Percentiles rank a stretch among this genome's conserved stretches.
Evolutionary conservation across 1,140 invertebrate genomes (phyloP).

Genomic region (Idris sp.): DNA sequence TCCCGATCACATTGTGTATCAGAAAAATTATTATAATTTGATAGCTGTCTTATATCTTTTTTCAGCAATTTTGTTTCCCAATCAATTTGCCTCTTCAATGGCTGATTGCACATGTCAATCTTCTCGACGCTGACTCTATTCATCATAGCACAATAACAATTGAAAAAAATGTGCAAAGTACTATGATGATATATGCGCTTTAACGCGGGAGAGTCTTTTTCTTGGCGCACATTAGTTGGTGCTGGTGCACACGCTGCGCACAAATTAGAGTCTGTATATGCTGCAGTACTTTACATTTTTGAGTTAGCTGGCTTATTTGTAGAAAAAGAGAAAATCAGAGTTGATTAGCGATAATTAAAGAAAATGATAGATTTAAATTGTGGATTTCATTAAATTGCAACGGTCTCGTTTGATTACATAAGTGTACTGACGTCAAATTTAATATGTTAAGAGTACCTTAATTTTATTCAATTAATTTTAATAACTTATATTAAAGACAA

Average conservation of each 20-base stretch:
- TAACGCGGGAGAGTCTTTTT: conserved; percentile 72
- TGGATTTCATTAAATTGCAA: too few species aligned
- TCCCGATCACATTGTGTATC: too few species aligned
- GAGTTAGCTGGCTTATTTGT: too few species aligned
- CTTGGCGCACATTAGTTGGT: conserved; percentile 75
- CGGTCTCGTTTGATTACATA: too few species aligned
- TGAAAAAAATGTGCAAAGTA: conserved; percentile 28
- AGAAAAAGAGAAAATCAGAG: conserved; percentile 11
- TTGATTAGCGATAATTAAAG: too few species aligned
- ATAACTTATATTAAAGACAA: too few species aligned
- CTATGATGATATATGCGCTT: conserved; percentile 72
- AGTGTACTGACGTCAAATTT: too few species aligned
- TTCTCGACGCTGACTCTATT: conserved; percentile 19
- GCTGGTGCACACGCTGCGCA: conserved; percentile 75
- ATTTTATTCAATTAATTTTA: too few species aligned
- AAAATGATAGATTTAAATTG: too few species aligned
- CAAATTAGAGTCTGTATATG: conserved; percentile 73
- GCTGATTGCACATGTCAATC: conserved; percentile 40
- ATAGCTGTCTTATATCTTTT: too few species aligned
- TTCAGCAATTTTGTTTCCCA: neutral
- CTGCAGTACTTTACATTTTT: conserved; percentile 48
- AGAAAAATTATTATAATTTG: too few species aligned
- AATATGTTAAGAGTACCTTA: too few species aligned
- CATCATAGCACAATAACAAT: conserved; percentile 40
- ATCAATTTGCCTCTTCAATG: conserved; percentile 20